Conservation (phyloP, 2,888 invertebrate species). For the Toxonevra muliebris region DNA sequence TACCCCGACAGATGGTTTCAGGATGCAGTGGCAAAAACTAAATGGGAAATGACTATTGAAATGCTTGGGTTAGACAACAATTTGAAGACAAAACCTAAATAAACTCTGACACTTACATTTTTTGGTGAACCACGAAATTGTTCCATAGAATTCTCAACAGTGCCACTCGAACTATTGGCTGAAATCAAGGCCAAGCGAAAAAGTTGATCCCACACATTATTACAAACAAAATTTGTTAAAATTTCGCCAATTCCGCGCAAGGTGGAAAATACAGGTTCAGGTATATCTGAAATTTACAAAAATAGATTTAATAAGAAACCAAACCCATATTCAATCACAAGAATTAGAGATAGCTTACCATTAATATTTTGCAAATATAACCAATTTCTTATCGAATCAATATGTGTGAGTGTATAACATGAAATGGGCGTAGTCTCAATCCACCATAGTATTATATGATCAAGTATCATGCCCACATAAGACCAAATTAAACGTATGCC, state of each 20-base stretch:
- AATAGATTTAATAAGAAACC: not conserved
- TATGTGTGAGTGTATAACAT: slow-evolving; percentile 63
- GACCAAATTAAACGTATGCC: slow-evolving; percentile 73
- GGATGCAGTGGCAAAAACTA: too few species aligned
- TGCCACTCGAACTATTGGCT: slow-evolving; percentile 43
- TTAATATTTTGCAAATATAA: slow-evolving; percentile 52
- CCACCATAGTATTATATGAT: slow-evolving; percentile 88
- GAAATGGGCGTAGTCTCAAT: slow-evolving; percentile 74
- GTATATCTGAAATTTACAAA: slow-evolving; percentile 68
- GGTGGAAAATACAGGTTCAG: slow-evolving; percentile 75
- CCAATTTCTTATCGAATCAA: slow-evolving; percentile 59
- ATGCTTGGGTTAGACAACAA: too few species aligned
- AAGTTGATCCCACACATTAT: slow-evolving; percentile 82
- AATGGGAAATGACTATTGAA: too few species aligned
- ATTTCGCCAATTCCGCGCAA: slow-evolving; percentile 80
- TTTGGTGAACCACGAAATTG: slow-evolving; percentile 49
- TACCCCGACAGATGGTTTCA: too few species aligned
- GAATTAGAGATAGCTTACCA: slow-evolving; percentile 42
- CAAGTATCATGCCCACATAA: slow-evolving; percentile 80
- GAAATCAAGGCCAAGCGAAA: slow-evolving; percentile 62
- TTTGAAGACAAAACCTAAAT: slow-evolving; percentile 18
- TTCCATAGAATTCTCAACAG: slow-evolving; percentile 48
- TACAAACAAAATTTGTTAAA: slow-evolving; percentile 79
- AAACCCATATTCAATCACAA: not conserved
- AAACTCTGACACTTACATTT: slow-evolving; percentile 45